phyloP scores from a whole-genome alignment of 2,888 invertebrate species.

The Schrankia costaestrigalis region DNA sequence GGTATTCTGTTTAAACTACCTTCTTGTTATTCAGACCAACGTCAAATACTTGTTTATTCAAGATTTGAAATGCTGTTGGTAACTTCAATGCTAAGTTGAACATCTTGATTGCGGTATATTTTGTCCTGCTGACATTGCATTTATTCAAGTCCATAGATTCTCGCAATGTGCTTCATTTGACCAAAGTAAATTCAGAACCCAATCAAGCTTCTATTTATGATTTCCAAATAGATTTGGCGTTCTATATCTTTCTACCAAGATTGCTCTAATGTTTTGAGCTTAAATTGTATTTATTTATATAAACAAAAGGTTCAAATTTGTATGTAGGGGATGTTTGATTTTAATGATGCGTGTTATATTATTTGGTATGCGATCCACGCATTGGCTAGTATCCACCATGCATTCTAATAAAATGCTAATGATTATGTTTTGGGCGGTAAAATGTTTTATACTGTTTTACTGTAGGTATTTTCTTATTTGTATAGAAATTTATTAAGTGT shows the following conservation, averaged over 20 bases:
- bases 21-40: too few relatives aligned
- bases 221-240: conserved; percentile 42
- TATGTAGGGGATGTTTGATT: conserved; percentile 20
- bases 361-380: conserved; percentile 48
- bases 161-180: conserved; percentile 39
- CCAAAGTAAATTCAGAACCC: conserved; percentile 46
- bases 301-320: conserved; percentile 22
- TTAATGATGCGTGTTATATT: conserved; percentile 24
- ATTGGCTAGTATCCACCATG: conserved; percentile 31
- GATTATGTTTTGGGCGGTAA: conserved; percentile 42
- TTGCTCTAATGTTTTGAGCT: conserved; percentile 13
- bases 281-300: conserved; percentile 16
- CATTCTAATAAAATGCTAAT: conserved; percentile 54
- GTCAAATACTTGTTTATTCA: conserved; percentile 17
- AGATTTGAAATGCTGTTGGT: too few relatives aligned
- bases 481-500: background rate
- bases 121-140: conserved; percentile 20
- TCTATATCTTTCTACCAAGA: conserved; percentile 27
- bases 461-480: background rate
- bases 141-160: conserved; percentile 42
- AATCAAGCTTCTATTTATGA: conserved; percentile 50
- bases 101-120: conserved; percentile 2
- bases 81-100: too few relatives aligned
- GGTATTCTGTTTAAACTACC: too few relatives aligned
- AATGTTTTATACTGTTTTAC: conserved; percentile 20